Evolutionary conservation across 2,888 invertebrate genomes (phyloP), one percentile per base, ranked within the genome.

Genomic region (Melipona beecheii): DNA sequence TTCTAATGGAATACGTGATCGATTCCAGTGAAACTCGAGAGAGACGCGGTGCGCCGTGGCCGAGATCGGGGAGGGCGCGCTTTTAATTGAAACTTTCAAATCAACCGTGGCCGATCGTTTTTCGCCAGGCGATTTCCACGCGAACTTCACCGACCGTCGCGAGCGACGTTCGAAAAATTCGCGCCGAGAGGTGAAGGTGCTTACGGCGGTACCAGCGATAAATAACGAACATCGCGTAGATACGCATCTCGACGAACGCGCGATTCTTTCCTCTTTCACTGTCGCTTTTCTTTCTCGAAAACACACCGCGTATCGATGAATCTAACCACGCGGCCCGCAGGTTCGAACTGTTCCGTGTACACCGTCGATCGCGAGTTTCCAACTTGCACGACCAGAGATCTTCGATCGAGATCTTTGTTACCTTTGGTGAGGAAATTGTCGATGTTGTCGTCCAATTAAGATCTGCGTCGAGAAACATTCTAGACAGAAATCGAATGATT

Each of bases 1-100:
- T 77, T 86, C 89, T 91, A 93, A 93, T 92, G 92, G 91, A 93
- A 91, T 92, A 93, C 93, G 93, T 93, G 93, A 93, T 93, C 90
- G 89, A 93, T 91, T 91, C 87, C 86, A 79, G 92, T 90, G 91
- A 92, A 93, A 92, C 86, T 87, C 79, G 68, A 68, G 77, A 65
- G 56, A 77, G 36, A 43, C 36, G 36, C 21, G n/a, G n/a, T 76
- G 83, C 65, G 36, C 36, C 58, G 58, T 58, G 54, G 52, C 56
- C 50, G 74, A 78, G 81, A 78, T 72, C 72, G 76, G 43, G 65
- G 19, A 52, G 17, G 24, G 27, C 27, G 9, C 75, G 79, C 83
- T 79, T 86, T 89, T 88, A 90, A 91, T 88, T 87, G 89, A 90
- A 91, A 92, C 91, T 92, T 91, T 92, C 91, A 89, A 89, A 92